Evolutionary conservation across 2,888 invertebrate genomes (phyloP), one percentile per base, ranked within the genome.

Genomic region (Chaetogeoica ovagalla): DNA sequence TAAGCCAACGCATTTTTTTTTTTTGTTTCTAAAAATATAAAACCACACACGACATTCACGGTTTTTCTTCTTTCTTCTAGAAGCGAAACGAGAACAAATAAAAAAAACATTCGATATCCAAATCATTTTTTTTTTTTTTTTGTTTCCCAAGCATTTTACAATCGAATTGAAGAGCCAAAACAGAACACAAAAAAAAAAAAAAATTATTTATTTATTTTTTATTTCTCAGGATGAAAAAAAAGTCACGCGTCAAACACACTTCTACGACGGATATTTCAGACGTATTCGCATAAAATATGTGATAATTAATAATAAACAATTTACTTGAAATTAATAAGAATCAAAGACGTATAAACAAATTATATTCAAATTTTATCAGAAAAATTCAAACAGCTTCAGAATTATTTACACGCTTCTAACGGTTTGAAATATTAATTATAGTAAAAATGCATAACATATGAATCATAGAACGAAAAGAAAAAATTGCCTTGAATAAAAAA

Each of bases 181-280:
- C 3, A 17, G 52, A 19, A 9, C 43, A 30, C n/a, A 19, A 48
- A 65, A 63, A 63, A 0, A 68, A 19, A 48, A 65, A 63, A 63
- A 0, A 68, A 48, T 3, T 11, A 13, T 48, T n/a, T 59, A 21
- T 8, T 60, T 60, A 30, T 30, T 2, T 21, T 60, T 13, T 23
- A 23, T 65, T 65, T 65, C 37, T 63, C 15, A 19, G 11, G 9
- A 30, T 52, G 6, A 30, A 55, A 55, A 30, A n/a, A 55, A 30
- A 69, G 30, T 30, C 21, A 69, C 21, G 69, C 52, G 52, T 69
- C 52, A 69, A 55, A 55, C 68, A 55, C 68, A 69, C 19, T 65
- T 65, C 19, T 21, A 55, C 30, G 52, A 55, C 52, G 30, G 17
- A 19, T 23, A 60, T 43, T 1, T 7, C 21, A 21, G 21, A 23